A percentile compares a stretch with the other conserved stretches of the same genome.
These are phyloP conservation scores for Magallana ariakensis DNA, from an alignment of 1,140 invertebrate genomes.

Conservation along the genomic window DNA sequence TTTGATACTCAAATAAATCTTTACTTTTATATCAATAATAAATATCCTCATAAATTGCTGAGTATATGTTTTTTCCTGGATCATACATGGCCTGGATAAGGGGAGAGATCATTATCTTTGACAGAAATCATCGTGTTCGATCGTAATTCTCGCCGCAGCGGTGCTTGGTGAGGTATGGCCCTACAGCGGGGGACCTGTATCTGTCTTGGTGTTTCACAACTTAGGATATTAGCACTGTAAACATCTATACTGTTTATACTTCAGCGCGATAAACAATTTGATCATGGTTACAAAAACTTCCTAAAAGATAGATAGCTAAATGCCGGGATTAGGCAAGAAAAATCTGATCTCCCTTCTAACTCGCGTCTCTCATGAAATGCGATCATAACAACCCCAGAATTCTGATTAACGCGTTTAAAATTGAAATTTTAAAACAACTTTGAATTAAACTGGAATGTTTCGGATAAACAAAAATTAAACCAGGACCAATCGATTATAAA, in stretches of 20 bases:
- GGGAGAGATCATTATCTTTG: not conserved
- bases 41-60: too few species aligned
- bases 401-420: too few species aligned
- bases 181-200: not conserved
- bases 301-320: not conserved
- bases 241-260: not conserved
- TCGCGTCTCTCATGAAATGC: too few species aligned
- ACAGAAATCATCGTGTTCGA: constrained; percentile 6
- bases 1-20: too few species aligned
- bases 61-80: too few species aligned
- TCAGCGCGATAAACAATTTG: not conserved
- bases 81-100: not conserved
- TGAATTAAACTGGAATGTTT: too few species aligned
- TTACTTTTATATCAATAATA: too few species aligned
- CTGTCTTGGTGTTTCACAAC: not conserved
- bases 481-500: too few species aligned
- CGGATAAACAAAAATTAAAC: too few species aligned
- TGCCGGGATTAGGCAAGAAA: not conserved
- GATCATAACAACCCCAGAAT: too few species aligned
- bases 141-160: not conserved
- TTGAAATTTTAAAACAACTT: too few species aligned
- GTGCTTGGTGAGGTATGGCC: not conserved
- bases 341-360: too few species aligned
- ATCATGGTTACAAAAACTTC: not conserved
- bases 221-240: not conserved